phyloP scores from a whole-genome alignment of 2,113 vertebrate species.

The Bothrops jararaca region DNA sequence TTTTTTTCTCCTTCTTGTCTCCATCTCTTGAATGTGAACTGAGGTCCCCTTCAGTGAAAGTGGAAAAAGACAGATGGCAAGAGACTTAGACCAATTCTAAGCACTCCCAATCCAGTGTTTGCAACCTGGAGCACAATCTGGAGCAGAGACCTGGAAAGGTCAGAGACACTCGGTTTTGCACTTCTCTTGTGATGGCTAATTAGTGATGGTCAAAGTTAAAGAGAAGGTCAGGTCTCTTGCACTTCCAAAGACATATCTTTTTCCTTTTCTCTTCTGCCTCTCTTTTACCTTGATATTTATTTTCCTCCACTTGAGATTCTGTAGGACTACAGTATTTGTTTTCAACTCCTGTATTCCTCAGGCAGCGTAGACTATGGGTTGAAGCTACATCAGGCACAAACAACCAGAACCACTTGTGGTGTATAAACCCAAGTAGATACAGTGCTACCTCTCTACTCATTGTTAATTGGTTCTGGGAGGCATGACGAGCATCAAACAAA shows the following conservation, averaged over 20 bases:
- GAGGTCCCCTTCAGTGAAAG: not conserved
- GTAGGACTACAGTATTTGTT: not conserved
- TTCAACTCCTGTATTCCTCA: not conserved
- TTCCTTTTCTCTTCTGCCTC: not conserved
- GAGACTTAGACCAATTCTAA: not conserved
- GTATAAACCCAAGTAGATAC: no score
- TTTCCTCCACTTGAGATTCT: not conserved
- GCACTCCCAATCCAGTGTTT: not conserved
- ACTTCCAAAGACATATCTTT: not conserved
- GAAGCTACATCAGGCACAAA: not conserved
- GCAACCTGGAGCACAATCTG: not conserved
- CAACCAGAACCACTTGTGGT: no score
- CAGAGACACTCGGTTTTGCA: no score
- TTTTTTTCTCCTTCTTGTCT: slow-evolving; percentile 12
- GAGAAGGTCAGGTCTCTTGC: not conserved
- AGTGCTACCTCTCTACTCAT: not conserved
- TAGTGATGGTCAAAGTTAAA: not conserved
- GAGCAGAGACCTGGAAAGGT: no score
- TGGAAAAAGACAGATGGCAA: slow-evolving; percentile 2
- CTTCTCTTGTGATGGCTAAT: not conserved
- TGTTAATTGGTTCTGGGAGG: not conserved
- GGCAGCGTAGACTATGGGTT: not conserved
- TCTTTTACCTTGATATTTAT: not conserved
- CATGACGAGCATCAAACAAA: not conserved
- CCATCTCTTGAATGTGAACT: not conserved